Evolutionary conservation across 2,888 invertebrate genomes (phyloP), one percentile per base, ranked within the genome.

Genomic region (Ypsolopha sequella): DNA sequence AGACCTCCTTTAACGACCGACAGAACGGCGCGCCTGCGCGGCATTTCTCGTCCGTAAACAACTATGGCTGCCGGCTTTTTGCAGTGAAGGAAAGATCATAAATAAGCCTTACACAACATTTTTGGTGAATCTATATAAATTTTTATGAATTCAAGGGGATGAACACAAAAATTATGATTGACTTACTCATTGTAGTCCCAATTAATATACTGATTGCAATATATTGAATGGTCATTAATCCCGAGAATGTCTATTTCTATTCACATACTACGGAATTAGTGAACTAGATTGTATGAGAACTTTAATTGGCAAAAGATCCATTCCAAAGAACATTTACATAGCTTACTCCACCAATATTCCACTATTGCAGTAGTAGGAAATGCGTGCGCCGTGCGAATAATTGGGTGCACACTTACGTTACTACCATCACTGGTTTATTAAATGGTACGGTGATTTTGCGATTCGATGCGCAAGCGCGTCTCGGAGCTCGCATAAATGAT

Each of bases 1-100:
- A 86, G 80, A 65, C 64, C 68, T 73, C 74, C 76, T 75, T 73
- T 76, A 77, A 76, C 70, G 75, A 71, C 63, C 64, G 67, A 57
- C 61, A 64, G 63, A n/a, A n/a, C n/a, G 76, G 58, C 61, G 65
- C 64, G 76, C 77, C 72, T 63, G 67, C 60, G 43, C 8, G 24
- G 74, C 76, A 68, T 67, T 75, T 74, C 74, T 66, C 70, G 66
- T 73, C 65, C 73, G 68, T 68, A 68, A 73, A 70, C 65, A 68
- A 63, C 60, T 62, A 34, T 64, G 60, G 6, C 39, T 11, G 39
- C 62, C 64, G 62, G 62, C 56, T 66, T 64, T 66, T 69, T 45
- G 45, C 34, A 9, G 4, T 10, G 7, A 45, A 4, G 39, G 10
- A n/a, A 39, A 6, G 39, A 10, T 39, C 9, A 24, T 24, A 24